Conservation (phyloP, 2,888 invertebrate genomes). For the Anodontia alba region DNA sequence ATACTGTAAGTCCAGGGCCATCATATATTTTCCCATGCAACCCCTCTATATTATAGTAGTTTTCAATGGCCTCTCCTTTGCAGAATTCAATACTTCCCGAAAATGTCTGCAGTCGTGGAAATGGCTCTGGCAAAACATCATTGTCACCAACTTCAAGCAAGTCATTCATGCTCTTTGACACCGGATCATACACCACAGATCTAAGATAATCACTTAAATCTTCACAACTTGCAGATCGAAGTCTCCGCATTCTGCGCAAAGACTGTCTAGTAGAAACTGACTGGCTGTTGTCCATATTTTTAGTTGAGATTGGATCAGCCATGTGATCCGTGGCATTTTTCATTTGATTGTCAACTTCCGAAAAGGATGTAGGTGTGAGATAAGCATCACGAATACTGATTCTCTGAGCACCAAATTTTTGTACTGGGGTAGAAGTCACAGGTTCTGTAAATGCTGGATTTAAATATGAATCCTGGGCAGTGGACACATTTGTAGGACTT, state of each 20-base stretch:
- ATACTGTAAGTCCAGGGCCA: slow-evolving; percentile 58
- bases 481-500: slow-evolving; percentile 28
- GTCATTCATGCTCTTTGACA: slow-evolving; percentile 51
- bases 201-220: slow-evolving; percentile 74
- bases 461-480: neutral
- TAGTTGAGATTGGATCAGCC: neutral
- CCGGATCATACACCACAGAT: slow-evolving; percentile 60
- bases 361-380: slow-evolving; percentile 50
- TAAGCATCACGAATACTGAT: slow-evolving; percentile 38
- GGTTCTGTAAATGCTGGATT: neutral
- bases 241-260: slow-evolving; percentile 40
- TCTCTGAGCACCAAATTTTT: neutral
- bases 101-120: slow-evolving; percentile 73
- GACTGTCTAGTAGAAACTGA: neutral
- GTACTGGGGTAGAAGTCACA: slow-evolving; percentile 46
- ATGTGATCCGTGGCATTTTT: neutral
- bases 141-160: slow-evolving; percentile 48
- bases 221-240: slow-evolving; percentile 76
- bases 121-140: slow-evolving; percentile 71
- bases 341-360: slow-evolving; percentile 17
- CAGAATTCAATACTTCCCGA: slow-evolving; percentile 67
- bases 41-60: slow-evolving; percentile 70
- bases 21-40: slow-evolving; percentile 67
- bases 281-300: neutral
- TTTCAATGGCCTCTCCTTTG: slow-evolving; percentile 33